Percentiles rank a stretch among this genome's conserved stretches.
Evolutionary conservation across 2,888 invertebrate genomes (phyloP).

Genomic region (Ephialtes manifestator): DNA sequence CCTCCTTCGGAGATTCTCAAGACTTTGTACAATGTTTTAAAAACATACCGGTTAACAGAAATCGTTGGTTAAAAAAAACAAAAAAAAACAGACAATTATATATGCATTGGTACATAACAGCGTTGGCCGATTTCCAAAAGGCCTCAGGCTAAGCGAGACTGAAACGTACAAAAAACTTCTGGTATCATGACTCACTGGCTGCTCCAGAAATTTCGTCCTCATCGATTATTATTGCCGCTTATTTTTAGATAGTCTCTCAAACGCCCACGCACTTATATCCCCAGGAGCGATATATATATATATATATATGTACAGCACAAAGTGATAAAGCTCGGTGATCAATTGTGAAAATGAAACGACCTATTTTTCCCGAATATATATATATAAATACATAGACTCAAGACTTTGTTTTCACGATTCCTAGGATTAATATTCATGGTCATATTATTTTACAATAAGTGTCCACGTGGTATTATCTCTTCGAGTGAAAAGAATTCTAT

Average conservation of each 20-base stretch:
- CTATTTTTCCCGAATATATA: no score
- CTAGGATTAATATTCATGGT: not conserved
- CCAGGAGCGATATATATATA: not conserved
- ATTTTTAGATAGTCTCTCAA: constrained; percentile 32
- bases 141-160: not conserved
- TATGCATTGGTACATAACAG: not conserved
- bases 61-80: not conserved
- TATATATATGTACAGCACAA: no score
- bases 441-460: not conserved
- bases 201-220: constrained; percentile 1
- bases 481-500: not conserved
- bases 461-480: not conserved
- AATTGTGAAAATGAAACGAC: not conserved
- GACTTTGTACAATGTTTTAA: not conserved
- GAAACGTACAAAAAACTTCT: constrained; percentile 6
- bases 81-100: not conserved
- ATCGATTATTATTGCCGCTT: constrained; percentile 28
- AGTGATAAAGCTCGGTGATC: not conserved
- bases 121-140: constrained; percentile 50
- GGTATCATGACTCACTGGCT: not conserved
- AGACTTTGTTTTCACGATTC: not conserved
- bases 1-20: not conserved
- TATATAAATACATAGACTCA: not conserved
- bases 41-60: not conserved
- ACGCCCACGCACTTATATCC: not conserved